Base-by-base conservation (phyloP, 2,113 vertebrate species). In the Syngnathus floridae region DNA sequence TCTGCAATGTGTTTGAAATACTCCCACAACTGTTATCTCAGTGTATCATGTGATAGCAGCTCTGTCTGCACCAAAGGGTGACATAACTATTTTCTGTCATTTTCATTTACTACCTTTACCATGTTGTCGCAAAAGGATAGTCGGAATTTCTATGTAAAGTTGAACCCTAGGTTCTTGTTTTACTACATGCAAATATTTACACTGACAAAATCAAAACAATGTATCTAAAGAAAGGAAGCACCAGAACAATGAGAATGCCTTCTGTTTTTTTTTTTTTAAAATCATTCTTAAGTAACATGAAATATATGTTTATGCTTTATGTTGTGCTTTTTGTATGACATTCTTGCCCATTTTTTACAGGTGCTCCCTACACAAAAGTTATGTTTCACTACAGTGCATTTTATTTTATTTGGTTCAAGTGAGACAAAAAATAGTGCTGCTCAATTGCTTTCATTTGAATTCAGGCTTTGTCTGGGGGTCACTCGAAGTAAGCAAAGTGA, bases 1-100 rank as follows among this genome's bases (percentile, higher is more conserved):
- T 64, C 76, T 67, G 75, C 81, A 67, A 63, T 72, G 66, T 67
- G 62, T 35, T 65, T 75, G 61, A 80, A 66, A 74, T 75, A 78
- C 65, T 76, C 64, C 73, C 36, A 26, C 12, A 9, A 46, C 72
- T 65, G 64, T 43, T 59, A 67, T 64, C 66, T 38, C 26, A 31
- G 26, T 31, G 26, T 60, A 73, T 57, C 45, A 52, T 60, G 60
- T 48, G 65, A 74, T 66, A 49, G 64, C 71, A 59, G 61, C 60
- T 48, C 38, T 38, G 31, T 67, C 75, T 71, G 51, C 59, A 65
- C 66, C 51, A 54, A 8, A 57, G 68, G 46, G 52, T 35, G 48
- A 70, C 46, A 38, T 49, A 59, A 31, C 26, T 41, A 38, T 78
- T 67, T 46, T 56, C 1, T 26, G 35, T 71, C 38, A 21, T 62